Percentiles rank a stretch among this genome's conserved stretches.
Evolutionary conservation across 2,797 vertebrate genomes (phyloP).

Genomic region (Gymnodraco acuticeps): DNA sequence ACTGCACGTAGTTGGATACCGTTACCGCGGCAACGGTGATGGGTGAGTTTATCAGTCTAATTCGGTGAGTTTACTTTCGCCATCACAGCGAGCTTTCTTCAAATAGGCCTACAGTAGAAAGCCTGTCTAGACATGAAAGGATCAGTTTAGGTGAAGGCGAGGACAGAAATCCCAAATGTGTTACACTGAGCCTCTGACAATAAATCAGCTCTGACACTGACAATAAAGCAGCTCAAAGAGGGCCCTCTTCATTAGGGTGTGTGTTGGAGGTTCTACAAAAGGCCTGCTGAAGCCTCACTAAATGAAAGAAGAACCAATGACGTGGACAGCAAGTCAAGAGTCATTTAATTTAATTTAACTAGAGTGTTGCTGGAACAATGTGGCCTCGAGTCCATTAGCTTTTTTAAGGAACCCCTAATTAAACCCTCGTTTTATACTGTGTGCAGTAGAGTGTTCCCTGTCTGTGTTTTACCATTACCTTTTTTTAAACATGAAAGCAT

Average conservation of each 20-base stretch:
- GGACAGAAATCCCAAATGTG: background rate
- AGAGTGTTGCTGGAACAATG: background rate
- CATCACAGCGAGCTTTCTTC: conserved; percentile 32
- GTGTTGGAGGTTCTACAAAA: background rate
- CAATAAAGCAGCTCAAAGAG: background rate
- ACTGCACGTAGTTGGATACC: conserved; percentile 65
- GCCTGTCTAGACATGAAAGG: conserved; percentile 32
- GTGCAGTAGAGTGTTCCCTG: too few species aligned
- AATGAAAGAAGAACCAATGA: conserved; percentile 9
- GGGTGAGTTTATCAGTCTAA: conserved; percentile 61
- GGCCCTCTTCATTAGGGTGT: conserved; percentile 29
- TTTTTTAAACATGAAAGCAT: too few species aligned
- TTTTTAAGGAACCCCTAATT: too few species aligned
- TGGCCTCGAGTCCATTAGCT: background rate
- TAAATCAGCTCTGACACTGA: conserved; percentile 9
- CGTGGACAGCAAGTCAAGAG: background rate
- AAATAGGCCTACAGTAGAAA: conserved; percentile 24
- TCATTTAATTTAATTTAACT: background rate
- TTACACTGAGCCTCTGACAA: conserved; percentile 3
- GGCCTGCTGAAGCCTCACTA: background rate
- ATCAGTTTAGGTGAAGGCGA: conserved; percentile 6
- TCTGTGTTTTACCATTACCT: too few species aligned
- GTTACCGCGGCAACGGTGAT: conserved; percentile 78
- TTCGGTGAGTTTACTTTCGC: conserved; percentile 64
- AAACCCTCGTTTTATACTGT: too few species aligned